A percentile compares a stretch with the other conserved stretches of the same genome.
Evolutionary conservation across 2,888 invertebrate species (phyloP).

Genomic region (Polietes domitor): DNA sequence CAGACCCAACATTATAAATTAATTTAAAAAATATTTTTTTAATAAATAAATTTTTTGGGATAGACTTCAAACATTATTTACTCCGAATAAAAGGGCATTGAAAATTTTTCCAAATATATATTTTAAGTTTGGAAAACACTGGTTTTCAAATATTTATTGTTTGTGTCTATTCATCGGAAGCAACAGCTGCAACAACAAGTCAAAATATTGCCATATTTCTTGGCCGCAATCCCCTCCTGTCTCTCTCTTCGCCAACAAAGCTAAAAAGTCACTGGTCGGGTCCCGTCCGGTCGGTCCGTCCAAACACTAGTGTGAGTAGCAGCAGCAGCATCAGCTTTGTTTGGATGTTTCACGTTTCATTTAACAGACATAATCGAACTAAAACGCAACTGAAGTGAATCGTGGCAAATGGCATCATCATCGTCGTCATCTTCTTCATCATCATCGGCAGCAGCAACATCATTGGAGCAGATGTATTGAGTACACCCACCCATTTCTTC

Average conservation of each 20-base stretch:
- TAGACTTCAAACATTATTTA: too few species aligned
- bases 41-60: too few species aligned
- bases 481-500: too few species aligned
- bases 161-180: too few species aligned
- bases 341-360: conserved; percentile 55
- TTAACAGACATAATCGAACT: conserved; percentile 62
- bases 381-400: conserved; percentile 34
- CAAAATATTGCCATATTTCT: background rate
- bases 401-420: conserved; percentile 14
- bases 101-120: too few species aligned
- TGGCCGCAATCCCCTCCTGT: background rate
- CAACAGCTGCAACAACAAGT: background rate
- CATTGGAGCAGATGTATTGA: background rate
- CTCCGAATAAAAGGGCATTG: too few species aligned
- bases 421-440: background rate
- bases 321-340: conserved; percentile 39
- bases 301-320: background rate
- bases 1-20: too few species aligned
- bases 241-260: background rate
- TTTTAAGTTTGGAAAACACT: too few species aligned
- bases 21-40: too few species aligned
- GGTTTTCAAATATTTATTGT: too few species aligned
- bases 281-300: too few species aligned
- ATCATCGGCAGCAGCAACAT: background rate
- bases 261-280: conserved; percentile 26